Percentiles rank a stretch among this genome's conserved stretches.
phyloP scores from a whole-genome alignment of 2,797 vertebrate species.

The Chloroceryle amazona region DNA sequence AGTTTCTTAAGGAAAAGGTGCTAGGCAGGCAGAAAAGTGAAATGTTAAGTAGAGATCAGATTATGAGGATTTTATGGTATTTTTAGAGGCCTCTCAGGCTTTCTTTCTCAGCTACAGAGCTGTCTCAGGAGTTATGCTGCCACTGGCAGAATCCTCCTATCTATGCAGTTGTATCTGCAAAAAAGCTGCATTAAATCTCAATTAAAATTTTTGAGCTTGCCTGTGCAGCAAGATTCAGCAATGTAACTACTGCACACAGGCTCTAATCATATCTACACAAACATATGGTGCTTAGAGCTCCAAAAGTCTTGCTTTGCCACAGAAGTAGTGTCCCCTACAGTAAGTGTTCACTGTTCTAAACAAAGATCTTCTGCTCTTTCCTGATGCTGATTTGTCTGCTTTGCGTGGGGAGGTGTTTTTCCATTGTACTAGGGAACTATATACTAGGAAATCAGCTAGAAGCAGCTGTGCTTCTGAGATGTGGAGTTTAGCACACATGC shows the following conservation, averaged over 20 bases:
- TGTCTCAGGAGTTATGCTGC: background rate
- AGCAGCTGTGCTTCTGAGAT: background rate
- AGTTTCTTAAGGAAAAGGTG: conserved; percentile 7
- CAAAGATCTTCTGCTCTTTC: background rate
- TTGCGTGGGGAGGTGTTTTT: background rate
- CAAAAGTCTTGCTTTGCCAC: background rate
- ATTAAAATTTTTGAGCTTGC: background rate
- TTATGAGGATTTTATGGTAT: conserved; percentile 1
- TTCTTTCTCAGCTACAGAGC: background rate
- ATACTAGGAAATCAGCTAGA: background rate
- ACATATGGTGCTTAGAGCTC: conserved; percentile 6
- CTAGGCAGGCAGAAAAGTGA: background rate
- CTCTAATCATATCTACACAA: conserved; percentile 5
- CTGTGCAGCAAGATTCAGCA: conserved; percentile 1
- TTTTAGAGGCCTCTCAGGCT: background rate
- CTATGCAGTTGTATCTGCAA: background rate
- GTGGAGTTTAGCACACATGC: background rate
- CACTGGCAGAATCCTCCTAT: conserved; percentile 8
- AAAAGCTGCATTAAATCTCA: conserved; percentile 24
- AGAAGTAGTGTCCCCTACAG: background rate
- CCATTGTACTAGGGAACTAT: background rate
- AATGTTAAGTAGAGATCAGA: background rate
- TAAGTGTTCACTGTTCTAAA: background rate
- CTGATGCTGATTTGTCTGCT: background rate
- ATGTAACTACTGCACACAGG: background rate